Percentiles rank a stretch among this genome's conserved stretches.
Conservation (phyloP, 2,113 vertebrate species). For the Myrmecophaga tridactyla region DNA sequence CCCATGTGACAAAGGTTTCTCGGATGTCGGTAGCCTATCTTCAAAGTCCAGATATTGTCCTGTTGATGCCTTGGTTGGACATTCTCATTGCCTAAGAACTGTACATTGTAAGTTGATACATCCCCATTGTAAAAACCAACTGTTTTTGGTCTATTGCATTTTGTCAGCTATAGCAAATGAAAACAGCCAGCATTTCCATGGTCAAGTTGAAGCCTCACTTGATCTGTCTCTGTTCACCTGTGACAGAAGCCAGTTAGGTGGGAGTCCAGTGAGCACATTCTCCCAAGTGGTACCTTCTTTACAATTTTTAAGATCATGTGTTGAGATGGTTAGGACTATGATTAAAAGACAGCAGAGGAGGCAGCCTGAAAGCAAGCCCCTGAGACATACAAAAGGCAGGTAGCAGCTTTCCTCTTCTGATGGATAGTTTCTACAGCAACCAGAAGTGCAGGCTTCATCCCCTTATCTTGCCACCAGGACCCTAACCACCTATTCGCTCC, state of each 20-base stretch:
- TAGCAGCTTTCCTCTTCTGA: accelerated
- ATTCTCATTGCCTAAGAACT: no score
- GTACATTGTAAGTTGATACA: no score
- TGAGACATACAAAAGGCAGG: accelerated
- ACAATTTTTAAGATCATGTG: not conserved
- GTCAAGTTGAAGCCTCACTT: accelerated
- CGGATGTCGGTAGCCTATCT: no score
- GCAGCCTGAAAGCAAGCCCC: accelerated
- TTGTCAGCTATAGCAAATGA: no score
- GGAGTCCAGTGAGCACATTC: not conserved
- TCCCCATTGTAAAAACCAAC: no score
- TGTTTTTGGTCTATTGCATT: no score
- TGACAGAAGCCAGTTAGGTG: not conserved
- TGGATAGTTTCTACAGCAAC: not conserved
- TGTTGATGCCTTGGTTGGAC: no score
- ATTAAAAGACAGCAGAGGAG: not conserved
- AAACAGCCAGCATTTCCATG: not conserved
- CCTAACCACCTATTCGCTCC: not conserved
- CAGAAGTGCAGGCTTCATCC: accelerated
- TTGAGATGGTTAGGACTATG: not conserved
- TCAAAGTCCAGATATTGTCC: no score
- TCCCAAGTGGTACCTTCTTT: not conserved
- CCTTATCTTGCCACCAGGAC: not conserved
- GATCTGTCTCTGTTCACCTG: not conserved
- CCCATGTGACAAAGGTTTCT: no score